These are phyloP conservation scores for Stenodera caucasica DNA, from an alignment of 2,888 invertebrate genomes.

Conservation along the genomic window DNA sequence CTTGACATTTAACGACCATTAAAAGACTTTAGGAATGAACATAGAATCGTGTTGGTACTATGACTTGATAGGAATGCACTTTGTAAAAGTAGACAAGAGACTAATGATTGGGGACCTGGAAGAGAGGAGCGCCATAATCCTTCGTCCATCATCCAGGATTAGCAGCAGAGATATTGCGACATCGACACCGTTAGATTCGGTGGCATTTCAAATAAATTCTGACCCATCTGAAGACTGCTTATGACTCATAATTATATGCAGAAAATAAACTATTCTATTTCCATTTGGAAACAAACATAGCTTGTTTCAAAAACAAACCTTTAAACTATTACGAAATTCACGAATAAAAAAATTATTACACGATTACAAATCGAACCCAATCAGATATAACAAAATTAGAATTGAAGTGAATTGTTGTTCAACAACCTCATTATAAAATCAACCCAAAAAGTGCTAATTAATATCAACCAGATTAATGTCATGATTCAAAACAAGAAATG, in stretches of 20 bases:
- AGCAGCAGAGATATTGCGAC: background rate
- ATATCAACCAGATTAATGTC: background rate
- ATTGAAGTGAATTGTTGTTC: background rate
- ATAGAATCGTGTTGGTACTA: constrained; percentile 35
- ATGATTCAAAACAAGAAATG: background rate
- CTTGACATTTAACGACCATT: constrained; percentile 48
- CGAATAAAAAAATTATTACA: background rate
- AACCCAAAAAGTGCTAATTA: background rate
- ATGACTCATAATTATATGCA: background rate
- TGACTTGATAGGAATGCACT: constrained; percentile 40
- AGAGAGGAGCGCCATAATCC: background rate
- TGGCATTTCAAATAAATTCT: background rate
- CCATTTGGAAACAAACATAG: constrained; percentile 2
- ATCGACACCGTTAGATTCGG: background rate
- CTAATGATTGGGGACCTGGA: background rate
- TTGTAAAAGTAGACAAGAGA: constrained; percentile 15
- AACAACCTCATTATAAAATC: constrained; percentile 1
- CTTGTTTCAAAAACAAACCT: background rate
- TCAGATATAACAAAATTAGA: background rate
- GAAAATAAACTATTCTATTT: constrained; percentile 7
- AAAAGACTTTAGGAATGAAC: constrained; percentile 38
- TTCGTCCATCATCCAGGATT: background rate
- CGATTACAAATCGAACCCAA: background rate
- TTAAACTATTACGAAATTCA: constrained; percentile 19
- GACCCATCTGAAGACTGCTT: background rate